Conservation (phyloP, 2,113 vertebrate genomes). For the Prietella phreatophila region DNA sequence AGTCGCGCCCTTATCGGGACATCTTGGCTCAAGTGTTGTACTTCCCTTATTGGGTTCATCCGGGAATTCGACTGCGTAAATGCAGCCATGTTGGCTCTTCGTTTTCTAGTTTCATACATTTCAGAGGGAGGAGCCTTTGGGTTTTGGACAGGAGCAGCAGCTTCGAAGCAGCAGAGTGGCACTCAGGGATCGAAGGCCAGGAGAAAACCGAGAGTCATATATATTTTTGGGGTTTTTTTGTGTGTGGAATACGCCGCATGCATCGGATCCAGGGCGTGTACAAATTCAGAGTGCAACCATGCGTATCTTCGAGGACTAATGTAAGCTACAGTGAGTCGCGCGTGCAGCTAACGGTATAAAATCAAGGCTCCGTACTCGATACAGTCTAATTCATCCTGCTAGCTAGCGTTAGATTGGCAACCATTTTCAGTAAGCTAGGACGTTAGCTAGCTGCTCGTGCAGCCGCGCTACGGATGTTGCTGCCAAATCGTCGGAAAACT, state of each 20-base stretch:
- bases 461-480: slow-evolving; percentile 30
- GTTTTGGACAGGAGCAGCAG: slow-evolving; percentile 66
- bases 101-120: slow-evolving; percentile 64
- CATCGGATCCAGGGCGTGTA: slow-evolving; percentile 51
- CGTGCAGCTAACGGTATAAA: slow-evolving; percentile 49
- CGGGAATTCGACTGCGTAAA: slow-evolving; percentile 16
- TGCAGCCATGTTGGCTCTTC: slow-evolving; percentile 66
- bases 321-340: background rate
- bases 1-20: slow-evolving; percentile 49
- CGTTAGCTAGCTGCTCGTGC: slow-evolving; percentile 53
- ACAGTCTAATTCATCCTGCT: slow-evolving; percentile 49
- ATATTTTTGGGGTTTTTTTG: slow-evolving; percentile 41
- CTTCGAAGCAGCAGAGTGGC: slow-evolving; percentile 65
- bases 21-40: slow-evolving; percentile 67
- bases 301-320: slow-evolving; percentile 10
- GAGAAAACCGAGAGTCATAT: slow-evolving; percentile 32
- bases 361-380: slow-evolving; percentile 49
- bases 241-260: slow-evolving; percentile 21
- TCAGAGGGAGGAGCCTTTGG: slow-evolving; percentile 70
- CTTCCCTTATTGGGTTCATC: background rate
- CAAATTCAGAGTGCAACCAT: slow-evolving; percentile 12
- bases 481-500: slow-evolving; percentile 35
- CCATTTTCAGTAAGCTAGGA: slow-evolving; percentile 45
- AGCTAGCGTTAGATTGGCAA: slow-evolving; percentile 51
- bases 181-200: slow-evolving; percentile 60